A percentile compares a stretch with the other conserved stretches of the same genome.
phyloP scores from a whole-genome alignment of 2,113 vertebrate genomes.

The Sinocyclocheilus grahami region DNA sequence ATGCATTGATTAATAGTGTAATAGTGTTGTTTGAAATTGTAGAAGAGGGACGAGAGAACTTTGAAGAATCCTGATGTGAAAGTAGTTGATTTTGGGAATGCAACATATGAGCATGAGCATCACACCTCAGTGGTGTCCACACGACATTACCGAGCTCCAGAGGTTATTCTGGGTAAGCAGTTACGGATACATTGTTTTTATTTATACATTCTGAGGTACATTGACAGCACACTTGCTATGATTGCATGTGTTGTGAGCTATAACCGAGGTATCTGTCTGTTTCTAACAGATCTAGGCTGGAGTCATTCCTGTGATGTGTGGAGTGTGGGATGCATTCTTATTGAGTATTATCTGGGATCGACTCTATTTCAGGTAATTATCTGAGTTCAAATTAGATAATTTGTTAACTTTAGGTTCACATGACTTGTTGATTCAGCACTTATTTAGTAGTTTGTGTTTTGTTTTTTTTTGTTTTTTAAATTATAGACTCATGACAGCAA shows the following conservation, averaged over 20 bases:
- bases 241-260: neutral
- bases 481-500: slow-evolving; percentile 90
- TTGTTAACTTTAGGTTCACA: neutral
- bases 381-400: neutral
- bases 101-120: slow-evolving; percentile 89
- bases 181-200: neutral
- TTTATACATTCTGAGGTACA: neutral
- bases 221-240: neutral
- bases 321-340: slow-evolving; percentile 94
- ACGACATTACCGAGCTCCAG: slow-evolving; percentile 92
- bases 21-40: slow-evolving; percentile 9
- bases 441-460: neutral
- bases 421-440: neutral
- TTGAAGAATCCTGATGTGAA: slow-evolving; percentile 87
- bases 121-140: slow-evolving; percentile 93
- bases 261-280: neutral
- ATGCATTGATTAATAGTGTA: too few relatives aligned
- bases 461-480: neutral
- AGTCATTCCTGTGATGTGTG: slow-evolving; percentile 93
- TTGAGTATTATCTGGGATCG: slow-evolving; percentile 90
- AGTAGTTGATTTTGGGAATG: slow-evolving; percentile 94
- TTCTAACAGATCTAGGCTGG: slow-evolving; percentile 88
- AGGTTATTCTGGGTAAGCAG: slow-evolving; percentile 88
- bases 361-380: slow-evolving; percentile 86
- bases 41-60: slow-evolving; percentile 83